phyloP scores from a whole-genome alignment of 1,140 invertebrate genomes.

The Drosophila busckii region DNA sequence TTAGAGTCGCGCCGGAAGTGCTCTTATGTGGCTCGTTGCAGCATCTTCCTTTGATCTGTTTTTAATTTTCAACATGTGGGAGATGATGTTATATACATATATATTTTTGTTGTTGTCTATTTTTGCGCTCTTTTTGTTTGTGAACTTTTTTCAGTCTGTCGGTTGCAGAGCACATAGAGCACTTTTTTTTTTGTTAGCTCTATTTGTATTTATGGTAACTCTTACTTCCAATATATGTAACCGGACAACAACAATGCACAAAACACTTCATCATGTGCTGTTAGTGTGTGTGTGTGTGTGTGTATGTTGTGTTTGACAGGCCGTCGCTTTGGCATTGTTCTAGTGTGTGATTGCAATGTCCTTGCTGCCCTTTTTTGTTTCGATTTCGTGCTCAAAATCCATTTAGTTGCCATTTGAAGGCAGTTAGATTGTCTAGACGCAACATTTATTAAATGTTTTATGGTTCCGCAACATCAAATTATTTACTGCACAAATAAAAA shows the following conservation, averaged over 20 bases:
- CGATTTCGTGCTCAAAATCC: slow-evolving; percentile 73
- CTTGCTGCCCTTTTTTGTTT: slow-evolving; percentile 33
- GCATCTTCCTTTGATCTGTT: slow-evolving; percentile 70
- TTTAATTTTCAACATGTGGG: slow-evolving; percentile 61
- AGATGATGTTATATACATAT: no score
- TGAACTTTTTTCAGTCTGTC: not conserved
- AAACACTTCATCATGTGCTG: slow-evolving; percentile 60
- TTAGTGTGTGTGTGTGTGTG: slow-evolving; percentile 5
- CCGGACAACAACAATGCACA: slow-evolving; percentile 49
- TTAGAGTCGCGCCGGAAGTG: slow-evolving; percentile 57
- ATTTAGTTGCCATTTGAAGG: slow-evolving; percentile 75
- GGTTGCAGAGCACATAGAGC: not conserved
- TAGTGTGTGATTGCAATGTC: slow-evolving; percentile 19
- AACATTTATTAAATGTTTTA: slow-evolving; percentile 77
- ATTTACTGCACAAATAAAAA: slow-evolving; percentile 72
- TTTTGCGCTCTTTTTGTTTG: no score
- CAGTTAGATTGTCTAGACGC: slow-evolving; percentile 78
- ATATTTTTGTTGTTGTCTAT: slow-evolving; percentile 24
- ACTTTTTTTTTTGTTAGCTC: not conserved
- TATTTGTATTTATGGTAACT: slow-evolving; percentile 38
- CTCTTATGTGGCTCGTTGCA: slow-evolving; percentile 56
- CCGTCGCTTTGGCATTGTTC: slow-evolving; percentile 55
- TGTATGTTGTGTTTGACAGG: slow-evolving; percentile 54
- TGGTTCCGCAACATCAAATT: slow-evolving; percentile 67
- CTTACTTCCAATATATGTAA: slow-evolving; percentile 38